Conservation (phyloP, 2,113 vertebrate genomes). For the Anser brachyrhynchus region DNA sequence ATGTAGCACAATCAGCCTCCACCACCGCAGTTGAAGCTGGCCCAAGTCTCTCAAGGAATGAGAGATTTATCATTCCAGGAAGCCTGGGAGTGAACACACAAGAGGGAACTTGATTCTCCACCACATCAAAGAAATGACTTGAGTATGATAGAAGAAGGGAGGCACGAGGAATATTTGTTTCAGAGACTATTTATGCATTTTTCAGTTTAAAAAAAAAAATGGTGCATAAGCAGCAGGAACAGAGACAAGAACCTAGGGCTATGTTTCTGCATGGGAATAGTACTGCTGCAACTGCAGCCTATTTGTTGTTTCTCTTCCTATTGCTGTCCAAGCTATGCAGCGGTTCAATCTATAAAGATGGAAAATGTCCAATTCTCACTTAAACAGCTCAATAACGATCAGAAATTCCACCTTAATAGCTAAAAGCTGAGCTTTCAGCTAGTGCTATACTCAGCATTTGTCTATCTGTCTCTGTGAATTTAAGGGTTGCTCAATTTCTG, state of each 20-base stretch:
- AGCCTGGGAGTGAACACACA: neutral
- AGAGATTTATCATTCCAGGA: neutral
- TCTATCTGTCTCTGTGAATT: neutral
- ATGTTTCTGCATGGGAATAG: neutral
- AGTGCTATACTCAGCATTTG: fast-evolving
- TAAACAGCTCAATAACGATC: neutral
- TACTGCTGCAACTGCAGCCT: neutral
- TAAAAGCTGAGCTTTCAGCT: neutral
- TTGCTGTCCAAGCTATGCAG: neutral
- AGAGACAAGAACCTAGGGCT: neutral
- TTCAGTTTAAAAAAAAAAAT: neutral
- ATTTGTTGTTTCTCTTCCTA: neutral
- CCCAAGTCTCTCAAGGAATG: neutral
- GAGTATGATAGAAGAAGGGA: neutral
- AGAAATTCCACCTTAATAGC: neutral
- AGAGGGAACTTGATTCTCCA: neutral
- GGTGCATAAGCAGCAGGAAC: neutral
- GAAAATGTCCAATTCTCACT: neutral
- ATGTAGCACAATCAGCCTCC: neutral
- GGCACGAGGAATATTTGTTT: neutral
- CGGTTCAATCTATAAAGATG: neutral
- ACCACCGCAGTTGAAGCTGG: neutral
- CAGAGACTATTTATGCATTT: neutral
- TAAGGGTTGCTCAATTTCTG: neutral
- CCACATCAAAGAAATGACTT: neutral